Evolutionary conservation across 2,888 invertebrate species (phyloP).

Genomic region (Endotricha flammealis): DNA sequence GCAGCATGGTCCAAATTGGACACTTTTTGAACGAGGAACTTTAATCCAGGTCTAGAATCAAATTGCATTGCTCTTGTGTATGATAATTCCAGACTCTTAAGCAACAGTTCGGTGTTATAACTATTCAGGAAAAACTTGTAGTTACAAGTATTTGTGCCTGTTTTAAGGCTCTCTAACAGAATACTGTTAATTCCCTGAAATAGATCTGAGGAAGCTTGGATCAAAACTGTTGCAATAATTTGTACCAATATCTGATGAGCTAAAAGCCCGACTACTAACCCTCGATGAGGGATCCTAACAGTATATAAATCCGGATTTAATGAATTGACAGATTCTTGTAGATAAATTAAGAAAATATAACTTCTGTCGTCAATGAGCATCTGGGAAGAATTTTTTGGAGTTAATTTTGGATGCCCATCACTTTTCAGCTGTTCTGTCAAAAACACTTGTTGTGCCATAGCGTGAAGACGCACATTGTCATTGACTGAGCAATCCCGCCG

Average conservation of each 20-base stretch:
- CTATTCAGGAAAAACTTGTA: constrained; percentile 74
- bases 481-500: constrained; percentile 90
- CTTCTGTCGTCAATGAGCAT: constrained; percentile 88
- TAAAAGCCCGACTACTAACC: constrained; percentile 90
- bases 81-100: constrained; percentile 89
- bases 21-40: constrained; percentile 96
- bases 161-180: constrained; percentile 71
- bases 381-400: constrained; percentile 56
- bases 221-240: constrained; percentile 90
- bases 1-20: constrained; percentile 91
- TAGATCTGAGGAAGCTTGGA: constrained; percentile 84
- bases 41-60: constrained; percentile 93
- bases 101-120: constrained; percentile 82
- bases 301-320: constrained; percentile 87
- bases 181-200: constrained; percentile 81
- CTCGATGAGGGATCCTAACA: constrained; percentile 91
- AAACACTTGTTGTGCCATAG: constrained; percentile 93
- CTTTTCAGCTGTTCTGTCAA: constrained; percentile 75
- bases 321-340: constrained; percentile 83
- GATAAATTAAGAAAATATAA: constrained; percentile 92
- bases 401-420: constrained; percentile 51
- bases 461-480: constrained; percentile 90
- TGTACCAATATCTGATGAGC: constrained; percentile 96
- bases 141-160: constrained; percentile 60
- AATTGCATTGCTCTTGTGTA: constrained; percentile 91